These are phyloP conservation scores for Lasioglossum baleicum DNA, from an alignment of 1,140 invertebrate genomes.

Conservation along the genomic window DNA sequence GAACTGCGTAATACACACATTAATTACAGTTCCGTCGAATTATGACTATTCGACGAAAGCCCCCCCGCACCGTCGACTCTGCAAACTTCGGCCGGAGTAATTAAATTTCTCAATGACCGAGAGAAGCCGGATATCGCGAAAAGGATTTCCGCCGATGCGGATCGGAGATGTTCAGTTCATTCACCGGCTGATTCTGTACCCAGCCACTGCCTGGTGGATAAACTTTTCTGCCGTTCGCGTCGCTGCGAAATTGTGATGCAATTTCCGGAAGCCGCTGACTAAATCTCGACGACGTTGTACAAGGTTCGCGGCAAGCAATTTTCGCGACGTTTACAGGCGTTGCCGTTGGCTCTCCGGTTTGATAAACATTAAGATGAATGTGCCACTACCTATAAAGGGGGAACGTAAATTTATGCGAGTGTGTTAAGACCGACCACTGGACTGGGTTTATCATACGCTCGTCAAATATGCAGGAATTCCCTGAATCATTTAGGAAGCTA, in stretches of 20 bases:
- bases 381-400: not conserved
- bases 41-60: not conserved
- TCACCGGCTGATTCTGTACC: not conserved
- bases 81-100: constrained; percentile 11
- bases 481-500: no score
- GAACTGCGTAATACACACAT: not conserved
- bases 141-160: constrained; percentile 14
- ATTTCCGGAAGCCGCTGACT: constrained; percentile 33
- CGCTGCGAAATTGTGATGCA: constrained; percentile 36
- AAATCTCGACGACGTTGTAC: constrained; percentile 36
- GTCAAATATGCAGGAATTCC: no score
- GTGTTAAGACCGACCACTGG: not conserved
- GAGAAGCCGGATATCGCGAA: constrained; percentile 14
- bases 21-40: not conserved
- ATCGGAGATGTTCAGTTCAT: not conserved
- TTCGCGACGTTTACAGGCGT: constrained; percentile 5
- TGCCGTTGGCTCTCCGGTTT: not conserved
- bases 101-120: constrained; percentile 20
- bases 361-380: constrained; percentile 15
- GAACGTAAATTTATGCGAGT: not conserved
- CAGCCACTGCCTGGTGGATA: not conserved
- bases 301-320: constrained; percentile 26
- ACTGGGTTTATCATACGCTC: no score
- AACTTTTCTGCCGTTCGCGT: constrained; percentile 35
- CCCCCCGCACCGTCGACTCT: not conserved